Evolutionary conservation across 2,113 vertebrate species (phyloP), one percentile per base, ranked within the genome.

Genomic region (Pao palembangensis): DNA sequence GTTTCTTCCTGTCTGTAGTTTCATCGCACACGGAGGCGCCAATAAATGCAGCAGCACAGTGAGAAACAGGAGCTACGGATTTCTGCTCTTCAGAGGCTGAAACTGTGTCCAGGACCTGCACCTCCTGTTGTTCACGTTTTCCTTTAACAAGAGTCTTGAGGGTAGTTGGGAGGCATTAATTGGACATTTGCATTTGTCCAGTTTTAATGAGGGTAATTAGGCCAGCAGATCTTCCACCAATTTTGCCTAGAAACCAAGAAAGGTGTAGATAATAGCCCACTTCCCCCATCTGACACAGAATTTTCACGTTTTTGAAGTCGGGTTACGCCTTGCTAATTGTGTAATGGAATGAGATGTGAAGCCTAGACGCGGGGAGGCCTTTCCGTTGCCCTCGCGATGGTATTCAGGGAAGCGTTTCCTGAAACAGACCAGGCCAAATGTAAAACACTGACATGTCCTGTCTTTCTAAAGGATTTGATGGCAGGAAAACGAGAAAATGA

Each of bases 151-250:
- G 63, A 71, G 69, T 71, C 63, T 61, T 6, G 21, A 73, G 69
- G 67, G 75, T 46, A 57, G 23, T 55, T 25, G 38, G n/a, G 58
- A 19, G 1, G 64, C 61, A 46, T 51, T 78, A 75, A 83, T 75
- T 79, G 61, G 16, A 69, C 54, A 72, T 82, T 80, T 67, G 63
- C 73, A 80, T 81, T 61, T 73, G 58, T 58, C 31, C 42, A 60
- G 46, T 69, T 75, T 69, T 75, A 81, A 81, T 78, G 50, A 78
- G 55, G 61, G 62, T 69, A 63, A 79, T 77, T 71, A 76, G 48
- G 51, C 17, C 51, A 2, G 64, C 13, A 61, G 48, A 54, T 51
- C 11, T 15, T 52, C 31, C 41, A 48, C n/a, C 42, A 0, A 18
- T 25, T 70, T 59, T 42, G 54, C 60, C 23, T 38, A 2, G 46